Evolutionary conservation across 2,888 invertebrate genomes (phyloP), one percentile per base, ranked within the genome.

Genomic region (Ormyrus labotus): DNA sequence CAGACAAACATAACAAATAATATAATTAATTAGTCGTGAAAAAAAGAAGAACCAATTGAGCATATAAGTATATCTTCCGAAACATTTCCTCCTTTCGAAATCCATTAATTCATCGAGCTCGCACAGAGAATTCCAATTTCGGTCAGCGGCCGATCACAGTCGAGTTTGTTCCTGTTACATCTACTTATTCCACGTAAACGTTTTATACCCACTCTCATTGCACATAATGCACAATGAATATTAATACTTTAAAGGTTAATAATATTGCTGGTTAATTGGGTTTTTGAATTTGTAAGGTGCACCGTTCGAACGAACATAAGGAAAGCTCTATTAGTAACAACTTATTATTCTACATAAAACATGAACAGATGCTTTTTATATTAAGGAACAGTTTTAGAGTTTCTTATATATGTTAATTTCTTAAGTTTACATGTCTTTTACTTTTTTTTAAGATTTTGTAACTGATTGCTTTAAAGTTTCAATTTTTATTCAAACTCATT

Each of bases 201-300:
- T 82, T 81, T 63, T 76, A 57, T 71, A 82, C 80, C 74, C 69
- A 75, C 83, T 82, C 86, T 87, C 85, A 85, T 85, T 83, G 83
- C 75, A 74, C 82, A 83, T 86, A 86, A 88, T 86, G 80, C 78
- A 72, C 85, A 81, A 88, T 88, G 88, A 89, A 89, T 89, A 89
- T 89, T 88, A 82, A 87, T 82, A 77, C 58, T 81, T 53, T 78
- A 85, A 85, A 87, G 88, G 87, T 89, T 87, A 88, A 88, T 87
- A 85, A 84, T 86, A 86, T 85, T 86, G 82, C 83, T 57, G 77
- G 83, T 86, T 87, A 86, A 88, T 87, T 86, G 85, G 84, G 86
- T 83, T 84, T 86, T 69, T 13, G 57, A 77, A 77, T 76, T 19
- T 6, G 10, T 9, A 13, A 53, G 73, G 82, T 77, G 81, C 83